Evolutionary conservation across 2,888 invertebrate species (phyloP).

Genomic region (Dryomyza anilis): DNA sequence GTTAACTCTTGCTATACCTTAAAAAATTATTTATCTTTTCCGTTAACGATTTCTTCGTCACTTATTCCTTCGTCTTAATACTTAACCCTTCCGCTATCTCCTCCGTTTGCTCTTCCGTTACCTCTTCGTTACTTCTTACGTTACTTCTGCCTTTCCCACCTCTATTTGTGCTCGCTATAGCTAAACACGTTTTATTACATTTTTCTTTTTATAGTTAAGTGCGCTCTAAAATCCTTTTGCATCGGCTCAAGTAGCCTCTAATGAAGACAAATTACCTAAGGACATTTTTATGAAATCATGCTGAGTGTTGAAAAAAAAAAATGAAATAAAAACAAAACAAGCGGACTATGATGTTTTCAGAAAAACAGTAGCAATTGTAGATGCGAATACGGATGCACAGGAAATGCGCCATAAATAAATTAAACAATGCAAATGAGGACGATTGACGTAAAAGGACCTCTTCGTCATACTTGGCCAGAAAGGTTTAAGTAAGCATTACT

Average conservation of each 20-base stretch:
- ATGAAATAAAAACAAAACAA: conserved; percentile 1
- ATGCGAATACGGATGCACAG: conserved; percentile 15
- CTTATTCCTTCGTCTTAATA: no score
- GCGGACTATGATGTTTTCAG: neutral
- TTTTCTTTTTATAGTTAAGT: no score
- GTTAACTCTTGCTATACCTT: no score
- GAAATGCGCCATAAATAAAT: conserved; percentile 26
- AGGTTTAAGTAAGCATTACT: conserved; percentile 14
- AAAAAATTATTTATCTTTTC: no score
- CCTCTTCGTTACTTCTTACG: no score
- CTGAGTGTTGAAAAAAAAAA: conserved; percentile 27
- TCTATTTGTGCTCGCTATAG: no score
- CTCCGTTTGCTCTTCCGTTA: no score
- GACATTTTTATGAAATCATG: conserved; percentile 59
- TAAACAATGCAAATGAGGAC: conserved; percentile 26
- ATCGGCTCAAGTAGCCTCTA: conserved; percentile 60
- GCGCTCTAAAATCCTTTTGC: no score
- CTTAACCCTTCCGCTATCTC: no score
- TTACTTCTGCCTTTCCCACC: no score
- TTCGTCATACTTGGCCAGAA: neutral
- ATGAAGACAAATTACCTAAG: conserved; percentile 61
- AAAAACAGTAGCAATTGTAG: neutral
- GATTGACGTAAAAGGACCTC: neutral
- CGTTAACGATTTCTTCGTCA: no score
- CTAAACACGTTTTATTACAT: no score